Percentiles rank a stretch among this genome's conserved stretches.
Evolutionary conservation across 2,797 vertebrate species (phyloP).

Genomic region (Brachyrhaphis roseni): DNA sequence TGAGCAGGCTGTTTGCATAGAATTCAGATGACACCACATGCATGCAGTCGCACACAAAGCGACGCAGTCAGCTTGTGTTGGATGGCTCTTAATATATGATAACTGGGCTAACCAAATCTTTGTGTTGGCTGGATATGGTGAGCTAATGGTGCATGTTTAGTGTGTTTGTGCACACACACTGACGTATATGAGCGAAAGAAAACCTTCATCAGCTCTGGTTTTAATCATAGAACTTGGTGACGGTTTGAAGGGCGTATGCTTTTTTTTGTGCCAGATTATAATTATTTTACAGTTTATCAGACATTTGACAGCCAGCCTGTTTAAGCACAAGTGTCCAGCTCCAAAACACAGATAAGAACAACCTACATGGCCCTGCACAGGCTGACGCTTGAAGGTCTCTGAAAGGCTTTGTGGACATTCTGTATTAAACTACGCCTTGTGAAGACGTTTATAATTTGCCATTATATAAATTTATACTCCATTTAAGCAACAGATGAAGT

Average conservation of each 20-base stretch:
- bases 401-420: conserved; percentile 19
- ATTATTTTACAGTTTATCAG: conserved; percentile 45
- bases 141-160: conserved; percentile 50
- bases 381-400: conserved; percentile 20
- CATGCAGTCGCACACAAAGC: conserved; percentile 17
- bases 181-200: conserved; percentile 14
- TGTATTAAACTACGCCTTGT: background rate
- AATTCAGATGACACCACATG: conserved; percentile 45
- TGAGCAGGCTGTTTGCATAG: conserved; percentile 46
- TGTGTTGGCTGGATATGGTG: conserved; percentile 51
- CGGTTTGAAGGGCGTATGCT: conserved; percentile 10
- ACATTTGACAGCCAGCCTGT: conserved; percentile 60
- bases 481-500: background rate
- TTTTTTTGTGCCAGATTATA: conserved; percentile 4
- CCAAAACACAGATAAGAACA: conserved; percentile 64
- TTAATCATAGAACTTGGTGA: conserved; percentile 33
- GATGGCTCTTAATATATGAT: conserved; percentile 48
- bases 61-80: conserved; percentile 49
- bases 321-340: conserved; percentile 49
- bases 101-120: conserved; percentile 48
- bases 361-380: conserved; percentile 16
- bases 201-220: conserved; percentile 38
- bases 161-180: conserved; percentile 32
- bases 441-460: background rate
- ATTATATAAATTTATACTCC: too few relatives aligned